Conservation (phyloP, 2,113 vertebrate species). For the Eulemur rufifrons region DNA sequence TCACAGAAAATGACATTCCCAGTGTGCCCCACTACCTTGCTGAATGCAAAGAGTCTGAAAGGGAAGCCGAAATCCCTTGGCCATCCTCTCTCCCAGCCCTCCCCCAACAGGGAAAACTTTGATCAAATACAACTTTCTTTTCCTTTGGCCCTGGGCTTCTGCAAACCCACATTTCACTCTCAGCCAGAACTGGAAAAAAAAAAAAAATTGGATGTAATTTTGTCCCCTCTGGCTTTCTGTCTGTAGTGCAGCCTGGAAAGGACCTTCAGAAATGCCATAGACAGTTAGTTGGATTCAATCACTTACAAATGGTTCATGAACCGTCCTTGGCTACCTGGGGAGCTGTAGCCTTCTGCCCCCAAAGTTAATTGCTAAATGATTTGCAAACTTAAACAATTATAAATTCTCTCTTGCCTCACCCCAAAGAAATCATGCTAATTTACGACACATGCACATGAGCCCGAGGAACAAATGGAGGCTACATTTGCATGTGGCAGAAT, state of each 20-base stretch:
- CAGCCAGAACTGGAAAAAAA: not conserved
- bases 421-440: slow-evolving; percentile 6
- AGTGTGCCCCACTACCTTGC: fast-evolving
- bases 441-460: not conserved
- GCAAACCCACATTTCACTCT: not conserved
- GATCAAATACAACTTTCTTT: not conserved
- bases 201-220: not conserved
- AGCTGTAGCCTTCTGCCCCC: not conserved
- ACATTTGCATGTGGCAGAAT: not conserved
- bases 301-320: not conserved
- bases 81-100: not conserved
- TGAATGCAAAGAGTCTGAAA: not conserved
- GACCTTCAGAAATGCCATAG: not conserved
- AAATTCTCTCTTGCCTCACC: not conserved
- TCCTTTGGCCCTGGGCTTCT: not conserved
- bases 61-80: not conserved
- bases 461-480: not conserved
- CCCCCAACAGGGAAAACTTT: not conserved
- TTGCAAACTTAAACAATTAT: slow-evolving; percentile 31
- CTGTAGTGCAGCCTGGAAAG: not conserved
- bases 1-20: not conserved
- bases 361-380: not conserved
- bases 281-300: not conserved
- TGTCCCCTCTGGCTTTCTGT: slow-evolving; percentile 25
- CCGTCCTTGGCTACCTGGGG: not conserved